A percentile compares a stretch with the other conserved stretches of the same genome.
Conservation (phyloP, 1,140 invertebrate species). For the Eupeodes corollae region DNA sequence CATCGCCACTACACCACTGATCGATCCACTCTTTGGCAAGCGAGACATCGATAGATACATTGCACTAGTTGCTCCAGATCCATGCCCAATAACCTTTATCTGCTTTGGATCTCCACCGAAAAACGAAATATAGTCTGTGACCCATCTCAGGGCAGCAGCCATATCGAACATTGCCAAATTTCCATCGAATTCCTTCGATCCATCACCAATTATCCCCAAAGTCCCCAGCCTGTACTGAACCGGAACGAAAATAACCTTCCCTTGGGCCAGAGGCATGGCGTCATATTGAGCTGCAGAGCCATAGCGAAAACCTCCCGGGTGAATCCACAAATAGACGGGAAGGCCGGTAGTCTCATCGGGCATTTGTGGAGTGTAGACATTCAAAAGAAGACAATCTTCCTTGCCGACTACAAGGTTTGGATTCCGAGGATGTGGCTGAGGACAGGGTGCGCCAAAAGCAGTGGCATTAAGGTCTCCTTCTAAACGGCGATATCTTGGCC, state of each 20-base stretch:
- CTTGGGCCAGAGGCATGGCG: slow-evolving; percentile 46
- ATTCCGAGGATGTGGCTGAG: slow-evolving; percentile 40
- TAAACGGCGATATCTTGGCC: slow-evolving; percentile 40
- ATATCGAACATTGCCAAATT: slow-evolving; percentile 62
- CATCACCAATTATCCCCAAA: slow-evolving; percentile 60
- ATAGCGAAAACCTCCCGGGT: slow-evolving; percentile 48
- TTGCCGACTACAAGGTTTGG: slow-evolving; percentile 39
- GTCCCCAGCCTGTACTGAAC: slow-evolving; percentile 73
- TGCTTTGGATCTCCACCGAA: slow-evolving; percentile 58
- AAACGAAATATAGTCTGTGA: slow-evolving; percentile 49
- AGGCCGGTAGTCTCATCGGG: slow-evolving; percentile 42
- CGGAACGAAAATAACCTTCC: slow-evolving; percentile 61
- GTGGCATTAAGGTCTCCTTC: slow-evolving; percentile 45
- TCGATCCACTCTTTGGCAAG: slow-evolving; percentile 37
- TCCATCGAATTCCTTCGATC: slow-evolving; percentile 51
- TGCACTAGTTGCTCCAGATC: slow-evolving; percentile 51
- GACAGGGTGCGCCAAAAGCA: slow-evolving; percentile 42
- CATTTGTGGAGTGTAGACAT: slow-evolving; percentile 59
- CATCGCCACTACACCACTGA: slow-evolving; percentile 53
- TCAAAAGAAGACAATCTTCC: slow-evolving; percentile 67
- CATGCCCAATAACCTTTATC: slow-evolving; percentile 56
- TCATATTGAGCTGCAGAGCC: slow-evolving; percentile 56
- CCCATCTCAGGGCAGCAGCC: slow-evolving; percentile 51
- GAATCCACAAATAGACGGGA: slow-evolving; percentile 51
- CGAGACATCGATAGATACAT: slow-evolving; percentile 43